A percentile compares a stretch with the other conserved stretches of the same genome.
Evolutionary conservation across 2,888 invertebrate genomes (phyloP).

Genomic region (Xiphydria camelus): DNA sequence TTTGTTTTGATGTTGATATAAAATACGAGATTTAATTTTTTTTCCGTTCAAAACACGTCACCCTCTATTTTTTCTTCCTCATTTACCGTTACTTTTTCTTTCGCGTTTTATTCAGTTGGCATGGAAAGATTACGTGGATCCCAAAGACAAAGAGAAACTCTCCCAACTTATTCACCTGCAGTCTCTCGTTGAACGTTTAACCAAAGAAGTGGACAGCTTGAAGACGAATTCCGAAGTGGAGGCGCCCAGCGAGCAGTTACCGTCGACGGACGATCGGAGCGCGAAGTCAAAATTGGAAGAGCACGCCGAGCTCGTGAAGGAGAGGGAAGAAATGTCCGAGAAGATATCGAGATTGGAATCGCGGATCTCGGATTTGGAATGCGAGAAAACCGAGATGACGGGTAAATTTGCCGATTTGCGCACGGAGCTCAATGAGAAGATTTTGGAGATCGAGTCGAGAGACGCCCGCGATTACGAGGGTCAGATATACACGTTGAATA

Average conservation of each 20-base stretch:
- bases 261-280: background rate
- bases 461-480: conserved; percentile 10
- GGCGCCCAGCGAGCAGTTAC: background rate
- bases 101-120: conserved; percentile 8
- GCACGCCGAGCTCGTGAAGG: conserved; percentile 7
- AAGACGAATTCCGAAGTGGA: background rate
- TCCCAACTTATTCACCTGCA: conserved; percentile 4
- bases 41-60: background rate
- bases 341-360: conserved; percentile 6
- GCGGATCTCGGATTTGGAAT: conserved; percentile 2
- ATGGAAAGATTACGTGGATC: background rate
- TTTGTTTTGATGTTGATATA: background rate
- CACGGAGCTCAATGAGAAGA: conserved; percentile 11
- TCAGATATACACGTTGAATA: conserved; percentile 15
- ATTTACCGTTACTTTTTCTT: background rate
- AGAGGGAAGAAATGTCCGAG: conserved; percentile 5
- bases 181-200: conserved; percentile 9
- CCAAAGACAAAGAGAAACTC: conserved; percentile 8
- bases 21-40: background rate
- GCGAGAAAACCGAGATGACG: conserved; percentile 9
- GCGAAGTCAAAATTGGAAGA: conserved; percentile 4
- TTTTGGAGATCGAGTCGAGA: conserved; percentile 12
- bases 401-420: conserved; percentile 12
- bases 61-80: background rate
- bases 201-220: conserved; percentile 7